Conservation (phyloP, 2,797 vertebrate species). For the Sebastes taczanowskii region DNA sequence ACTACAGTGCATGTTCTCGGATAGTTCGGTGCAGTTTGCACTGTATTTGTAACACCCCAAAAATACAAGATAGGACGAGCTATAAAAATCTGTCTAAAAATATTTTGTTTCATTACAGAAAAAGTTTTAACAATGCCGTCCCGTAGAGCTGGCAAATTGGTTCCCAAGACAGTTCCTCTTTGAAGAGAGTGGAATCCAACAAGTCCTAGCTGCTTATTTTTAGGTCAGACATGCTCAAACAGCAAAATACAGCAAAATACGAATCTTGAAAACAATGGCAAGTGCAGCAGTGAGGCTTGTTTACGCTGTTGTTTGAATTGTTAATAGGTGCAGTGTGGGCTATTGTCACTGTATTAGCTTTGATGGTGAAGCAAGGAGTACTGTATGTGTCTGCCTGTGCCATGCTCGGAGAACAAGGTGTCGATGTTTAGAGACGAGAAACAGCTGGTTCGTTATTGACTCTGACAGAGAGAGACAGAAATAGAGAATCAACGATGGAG, state of each 20-base stretch:
- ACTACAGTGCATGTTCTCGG: not conserved
- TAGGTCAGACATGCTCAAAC: constrained; percentile 62
- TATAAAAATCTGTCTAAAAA: constrained; percentile 70
- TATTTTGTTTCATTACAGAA: constrained; percentile 63
- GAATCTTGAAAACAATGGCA: constrained; percentile 55
- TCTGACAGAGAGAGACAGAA: constrained; percentile 52
- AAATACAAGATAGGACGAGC: constrained; percentile 26
- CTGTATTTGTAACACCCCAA: constrained; percentile 12
- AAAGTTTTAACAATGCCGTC: constrained; percentile 61
- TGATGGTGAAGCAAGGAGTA: constrained; percentile 36
- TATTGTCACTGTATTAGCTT: constrained; percentile 48
- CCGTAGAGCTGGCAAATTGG: constrained; percentile 72
- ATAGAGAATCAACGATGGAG: constrained; percentile 52
- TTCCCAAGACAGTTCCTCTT: constrained; percentile 77
- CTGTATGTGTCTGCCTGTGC: constrained; percentile 18
- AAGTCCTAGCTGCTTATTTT: constrained; percentile 68
- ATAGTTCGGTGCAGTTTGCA: not conserved
- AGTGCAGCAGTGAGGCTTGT: constrained; percentile 47
- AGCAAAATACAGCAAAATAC: constrained; percentile 36
- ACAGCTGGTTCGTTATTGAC: constrained; percentile 52
- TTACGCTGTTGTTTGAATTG: constrained; percentile 61
- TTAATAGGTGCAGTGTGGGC: constrained; percentile 50
- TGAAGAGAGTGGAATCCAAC: constrained; percentile 74
- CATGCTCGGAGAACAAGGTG: constrained; percentile 24
- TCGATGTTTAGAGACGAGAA: constrained; percentile 33